Percentiles rank a stretch among this genome's conserved stretches.
Conservation (phyloP, 2,797 vertebrate genomes). For the Eulemur mongoz region DNA sequence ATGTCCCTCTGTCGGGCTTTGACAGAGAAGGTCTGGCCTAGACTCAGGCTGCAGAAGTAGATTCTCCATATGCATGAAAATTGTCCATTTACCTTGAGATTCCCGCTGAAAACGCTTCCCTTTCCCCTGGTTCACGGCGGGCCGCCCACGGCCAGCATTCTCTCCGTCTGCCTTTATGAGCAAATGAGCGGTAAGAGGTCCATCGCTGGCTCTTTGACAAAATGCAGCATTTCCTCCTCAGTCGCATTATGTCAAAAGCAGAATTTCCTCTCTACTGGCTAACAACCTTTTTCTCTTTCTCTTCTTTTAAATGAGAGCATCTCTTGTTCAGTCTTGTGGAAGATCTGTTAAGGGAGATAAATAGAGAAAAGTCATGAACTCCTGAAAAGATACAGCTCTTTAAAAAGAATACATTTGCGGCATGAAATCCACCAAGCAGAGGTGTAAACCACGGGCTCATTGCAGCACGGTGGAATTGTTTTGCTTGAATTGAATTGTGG, state of each 20-base stretch:
- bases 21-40: not conserved
- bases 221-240: not conserved
- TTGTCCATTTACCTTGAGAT: not conserved
- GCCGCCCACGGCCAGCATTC: accelerated
- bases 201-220: not conserved
- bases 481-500: not conserved
- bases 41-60: not conserved
- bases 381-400: not conserved
- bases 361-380: conserved; percentile 33
- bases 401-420: conserved; percentile 72
- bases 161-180: not conserved
- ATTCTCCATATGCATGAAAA: not conserved
- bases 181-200: not conserved
- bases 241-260: not conserved
- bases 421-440: conserved; percentile 50
- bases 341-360: conserved; percentile 51
- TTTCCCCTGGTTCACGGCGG: not conserved
- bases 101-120: not conserved
- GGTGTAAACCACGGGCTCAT: conserved; percentile 56
- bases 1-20: not conserved
- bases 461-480: conserved; percentile 29
- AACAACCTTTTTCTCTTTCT: not conserved
- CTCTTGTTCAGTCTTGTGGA: conserved; percentile 34
- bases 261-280: not conserved
- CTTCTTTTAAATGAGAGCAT: conserved; percentile 45